Evolutionary conservation across 2,888 invertebrate genomes (phyloP).

Genomic region (Amblyjoppa fuscipennis): DNA sequence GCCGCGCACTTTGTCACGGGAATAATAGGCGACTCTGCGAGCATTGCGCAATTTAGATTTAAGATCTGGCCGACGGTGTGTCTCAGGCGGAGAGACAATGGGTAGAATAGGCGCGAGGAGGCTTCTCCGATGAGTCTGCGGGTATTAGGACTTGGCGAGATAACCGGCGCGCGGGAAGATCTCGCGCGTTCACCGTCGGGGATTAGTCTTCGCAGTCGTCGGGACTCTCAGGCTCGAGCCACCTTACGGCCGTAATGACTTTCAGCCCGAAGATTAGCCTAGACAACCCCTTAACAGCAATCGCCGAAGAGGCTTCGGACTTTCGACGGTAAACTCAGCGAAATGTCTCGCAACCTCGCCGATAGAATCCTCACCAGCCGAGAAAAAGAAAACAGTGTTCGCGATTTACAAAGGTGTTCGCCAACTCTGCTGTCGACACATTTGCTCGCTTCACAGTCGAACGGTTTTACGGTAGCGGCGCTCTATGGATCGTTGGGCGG

Average conservation of each 20-base stretch:
- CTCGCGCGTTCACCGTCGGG: conserved; percentile 4
- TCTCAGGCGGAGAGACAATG: conserved; percentile 76
- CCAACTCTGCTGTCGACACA: conserved; percentile 72
- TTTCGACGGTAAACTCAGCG: not conserved
- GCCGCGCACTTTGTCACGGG: not conserved
- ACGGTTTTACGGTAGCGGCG: conserved; percentile 78
- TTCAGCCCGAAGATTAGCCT: conserved; percentile 21
- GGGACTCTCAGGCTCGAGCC: conserved; percentile 71
- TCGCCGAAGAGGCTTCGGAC: conserved; percentile 12
- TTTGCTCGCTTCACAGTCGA: conserved; percentile 79
- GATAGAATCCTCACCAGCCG: no score
- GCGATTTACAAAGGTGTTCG: conserved; percentile 42
- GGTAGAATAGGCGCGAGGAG: conserved; percentile 76
- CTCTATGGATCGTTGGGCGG: not conserved
- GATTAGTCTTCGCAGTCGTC: conserved; percentile 16
- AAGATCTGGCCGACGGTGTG: conserved; percentile 76
- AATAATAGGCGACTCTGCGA: conserved; percentile 72
- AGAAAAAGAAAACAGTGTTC: conserved; percentile 16
- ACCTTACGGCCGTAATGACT: conserved; percentile 5
- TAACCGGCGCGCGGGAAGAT: conserved; percentile 70
- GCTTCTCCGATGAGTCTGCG: not conserved
- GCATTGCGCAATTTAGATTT: conserved; percentile 83
- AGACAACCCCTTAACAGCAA: not conserved
- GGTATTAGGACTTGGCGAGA: conserved; percentile 74
- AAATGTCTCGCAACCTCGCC: no score